phyloP scores from a whole-genome alignment of 2,797 vertebrate species.

The Echeneis naucrates region DNA sequence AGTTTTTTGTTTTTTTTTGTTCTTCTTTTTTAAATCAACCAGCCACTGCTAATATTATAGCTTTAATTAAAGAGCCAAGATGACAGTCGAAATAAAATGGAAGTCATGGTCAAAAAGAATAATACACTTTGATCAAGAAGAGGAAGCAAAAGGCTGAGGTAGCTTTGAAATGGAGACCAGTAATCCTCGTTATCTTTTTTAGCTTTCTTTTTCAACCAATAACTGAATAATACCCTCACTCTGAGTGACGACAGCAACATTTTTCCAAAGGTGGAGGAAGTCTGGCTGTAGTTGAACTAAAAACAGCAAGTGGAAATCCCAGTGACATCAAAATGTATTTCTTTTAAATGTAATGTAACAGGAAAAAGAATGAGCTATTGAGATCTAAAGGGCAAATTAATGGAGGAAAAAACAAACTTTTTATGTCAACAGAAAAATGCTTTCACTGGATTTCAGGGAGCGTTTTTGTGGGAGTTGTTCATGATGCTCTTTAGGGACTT shows the following conservation, averaged over 20 bases:
- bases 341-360: background rate
- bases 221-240: constrained; percentile 10
- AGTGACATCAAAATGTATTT: background rate
- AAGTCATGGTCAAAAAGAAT: constrained; percentile 10
- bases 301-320: background rate
- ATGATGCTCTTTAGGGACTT: background rate
- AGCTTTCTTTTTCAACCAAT: constrained; percentile 67
- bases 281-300: background rate
- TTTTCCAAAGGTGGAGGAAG: background rate
- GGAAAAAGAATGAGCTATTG: too few species aligned
- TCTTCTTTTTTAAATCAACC: constrained; percentile 40
- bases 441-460: background rate
- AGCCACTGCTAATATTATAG: constrained; percentile 1
- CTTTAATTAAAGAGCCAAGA: constrained; percentile 34
- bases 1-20: too few species aligned
- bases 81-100: constrained; percentile 3
- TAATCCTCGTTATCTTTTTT: background rate
- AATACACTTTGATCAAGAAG: background rate
- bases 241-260: background rate
- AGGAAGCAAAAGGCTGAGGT: background rate
- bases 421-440: background rate
- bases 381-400: background rate
- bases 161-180: background rate
- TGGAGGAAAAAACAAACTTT: background rate
- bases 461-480: constrained; percentile 3